Evolutionary conservation across 2,113 vertebrate genomes (phyloP), one percentile per base, ranked within the genome.

Genomic region (Nicator chloris): DNA sequence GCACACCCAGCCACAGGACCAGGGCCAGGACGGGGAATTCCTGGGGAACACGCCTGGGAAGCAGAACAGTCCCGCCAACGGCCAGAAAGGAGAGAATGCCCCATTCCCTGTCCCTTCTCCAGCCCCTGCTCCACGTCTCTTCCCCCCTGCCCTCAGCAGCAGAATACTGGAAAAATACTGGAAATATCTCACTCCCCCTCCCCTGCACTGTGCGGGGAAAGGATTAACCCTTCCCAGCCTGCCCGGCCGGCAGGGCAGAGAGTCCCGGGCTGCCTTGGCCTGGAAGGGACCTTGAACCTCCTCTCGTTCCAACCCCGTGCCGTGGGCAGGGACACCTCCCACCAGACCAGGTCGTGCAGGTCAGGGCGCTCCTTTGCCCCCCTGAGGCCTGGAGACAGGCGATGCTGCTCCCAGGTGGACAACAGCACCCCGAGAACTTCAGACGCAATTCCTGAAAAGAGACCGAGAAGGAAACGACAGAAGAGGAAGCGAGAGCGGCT

Each of bases 341-440:
- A 17, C 8, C 61, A 11, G 44, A 3, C 1, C 71, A 14, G 18
- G 3, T 37, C 42, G 56, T 6, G 18, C 51, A 7, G 31, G 7
- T 10, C 83, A 3, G 53, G 54, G 0, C 35, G 76, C 44, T 35
- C 51, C n/a, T 27, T 4, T 56, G 39, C 71, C n/a, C 42, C 49
- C 42, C 49, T 1, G n/a, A 6, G 4, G 30, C 22, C 57, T 3
- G 1, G 3, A 20, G n/a, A 6, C n/a, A 2, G 59, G 30, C 37
- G 26, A 26, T 7, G 2, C 59, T 2, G 77, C 61, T 24, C 68
- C 1, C 37, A 0, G 0, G 15, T 0, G 54, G 15, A 6, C 73
- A 45, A 5, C 3, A 10, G 56, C 57, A 8, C 21, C 39, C 12
- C 39, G 0, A 6, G 14, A 6, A 28, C 6, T 31, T 2, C 70